phyloP scores from a whole-genome alignment of 2,888 invertebrate genomes.

The Morinoia aosen region DNA sequence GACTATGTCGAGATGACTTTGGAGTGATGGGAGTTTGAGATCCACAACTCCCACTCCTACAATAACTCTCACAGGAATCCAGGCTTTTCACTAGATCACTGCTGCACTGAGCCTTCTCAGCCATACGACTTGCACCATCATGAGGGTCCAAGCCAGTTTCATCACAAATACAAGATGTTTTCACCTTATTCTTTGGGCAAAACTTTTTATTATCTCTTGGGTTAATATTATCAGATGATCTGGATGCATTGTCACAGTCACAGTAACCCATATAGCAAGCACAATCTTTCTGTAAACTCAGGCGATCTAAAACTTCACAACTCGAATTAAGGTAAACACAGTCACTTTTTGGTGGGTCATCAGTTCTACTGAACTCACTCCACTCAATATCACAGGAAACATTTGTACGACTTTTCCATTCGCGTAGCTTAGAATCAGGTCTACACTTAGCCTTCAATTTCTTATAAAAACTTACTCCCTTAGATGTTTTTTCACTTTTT shows the following conservation, averaged over 20 bases:
- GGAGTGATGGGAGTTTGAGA: constrained; percentile 7
- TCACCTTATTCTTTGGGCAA: background rate
- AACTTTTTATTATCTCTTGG: background rate
- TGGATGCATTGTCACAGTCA: background rate
- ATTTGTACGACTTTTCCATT: constrained; percentile 49
- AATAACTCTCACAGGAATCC: constrained; percentile 24
- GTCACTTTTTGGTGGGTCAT: constrained; percentile 41
- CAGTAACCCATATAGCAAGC: background rate
- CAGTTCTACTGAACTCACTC: constrained; percentile 44
- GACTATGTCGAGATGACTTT: constrained; percentile 46
- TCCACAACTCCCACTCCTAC: constrained; percentile 13
- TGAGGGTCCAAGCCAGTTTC: background rate
- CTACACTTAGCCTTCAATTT: constrained; percentile 33
- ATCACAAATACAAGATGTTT: background rate
- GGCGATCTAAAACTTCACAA: constrained; percentile 45
- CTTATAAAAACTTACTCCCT: constrained; percentile 32
- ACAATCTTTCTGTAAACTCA: constrained; percentile 26
- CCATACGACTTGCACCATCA: background rate
- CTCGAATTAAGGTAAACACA: constrained; percentile 45
- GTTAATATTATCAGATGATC: constrained; percentile 23
- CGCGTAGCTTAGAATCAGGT: constrained; percentile 7
- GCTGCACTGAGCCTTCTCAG: background rate
- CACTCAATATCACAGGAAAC: constrained; percentile 51
- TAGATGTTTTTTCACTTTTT: constrained; percentile 26
- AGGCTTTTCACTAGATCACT: background rate